Base-by-base conservation (phyloP, 2,113 vertebrate genomes). In the Syngnathus typhle region DNA sequence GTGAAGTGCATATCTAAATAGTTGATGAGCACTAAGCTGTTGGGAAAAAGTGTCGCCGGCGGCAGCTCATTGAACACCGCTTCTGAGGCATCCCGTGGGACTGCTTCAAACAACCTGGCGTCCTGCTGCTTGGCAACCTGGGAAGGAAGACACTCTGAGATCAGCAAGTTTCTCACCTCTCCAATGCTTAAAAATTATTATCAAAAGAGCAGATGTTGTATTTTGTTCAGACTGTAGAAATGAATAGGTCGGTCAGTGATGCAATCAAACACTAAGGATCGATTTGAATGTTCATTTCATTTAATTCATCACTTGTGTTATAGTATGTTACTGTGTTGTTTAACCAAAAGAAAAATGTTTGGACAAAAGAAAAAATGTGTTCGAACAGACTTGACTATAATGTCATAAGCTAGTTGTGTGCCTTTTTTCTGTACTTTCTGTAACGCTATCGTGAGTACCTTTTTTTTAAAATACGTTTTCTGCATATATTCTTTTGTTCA, bases 1-100 rank as follows among this genome's bases (percentile, higher is more conserved):
- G 74, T 84, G 86, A 86, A 89, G 82, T 83, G 81, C 83, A 85
- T 82, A 87, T 86, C 87, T 89, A 89, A 87, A 89, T 89, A 86
- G 87, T 89, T 89, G 84, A 89, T 89, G 85, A 89, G 84, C 82
- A 64, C 82, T 87, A 87, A 89, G 87, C 80, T 89, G 83, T 81
- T 81, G 84, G 82, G 78, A 82, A 82, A 74, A 75, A 80, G 71
- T 83, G 82, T 83, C 81, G 80, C 83, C 79, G 54, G 72, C 74
- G 80, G 84, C 82, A 66, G 69, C 80, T 82, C 84, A 38, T 84
- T 81, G 84, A 82, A 82, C 64, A 27, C 56, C 23, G 74, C 81
- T 80, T 82, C 76, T 64, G 72, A 84, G 82, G 71, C 47, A 21
- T 84, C 87, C 83, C 65, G 77, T 84, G 84, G 87, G 87, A 86